Percentiles rank a stretch among this genome's conserved stretches.
These are phyloP conservation scores for Bimastos eiseni DNA, from an alignment of 2,888 invertebrate genomes.

Conservation along the genomic window DNA sequence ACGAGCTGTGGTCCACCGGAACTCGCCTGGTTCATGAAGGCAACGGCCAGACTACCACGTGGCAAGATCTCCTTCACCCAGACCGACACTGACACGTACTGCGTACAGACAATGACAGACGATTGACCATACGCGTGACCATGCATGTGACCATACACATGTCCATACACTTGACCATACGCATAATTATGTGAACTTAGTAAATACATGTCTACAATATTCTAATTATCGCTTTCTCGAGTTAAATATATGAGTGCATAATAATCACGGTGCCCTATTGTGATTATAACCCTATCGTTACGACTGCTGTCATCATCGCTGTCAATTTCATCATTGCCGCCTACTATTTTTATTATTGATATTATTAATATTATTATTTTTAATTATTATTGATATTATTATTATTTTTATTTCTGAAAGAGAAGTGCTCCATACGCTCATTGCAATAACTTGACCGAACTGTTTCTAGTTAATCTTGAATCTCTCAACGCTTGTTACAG, in stretches of 20 bases:
- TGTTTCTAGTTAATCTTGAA: not conserved
- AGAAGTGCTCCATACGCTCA: not conserved
- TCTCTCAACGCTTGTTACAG: not conserved
- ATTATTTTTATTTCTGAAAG: not conserved
- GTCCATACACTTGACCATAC: no score
- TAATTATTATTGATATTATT: not conserved
- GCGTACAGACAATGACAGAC: not conserved
- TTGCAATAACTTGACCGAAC: not conserved
- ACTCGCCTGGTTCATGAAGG: slow-evolving; percentile 49
- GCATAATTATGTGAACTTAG: no score
- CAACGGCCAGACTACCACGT: slow-evolving; percentile 52
- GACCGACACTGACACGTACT: slow-evolving; percentile 68
- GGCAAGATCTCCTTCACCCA: slow-evolving; percentile 73
- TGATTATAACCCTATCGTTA: not conserved
- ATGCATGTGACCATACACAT: no score
- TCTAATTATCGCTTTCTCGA: no score
- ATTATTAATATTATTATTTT: no score
- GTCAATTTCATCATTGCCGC: not conserved
- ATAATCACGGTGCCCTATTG: not conserved
- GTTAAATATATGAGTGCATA: not conserved
- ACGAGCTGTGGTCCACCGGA: slow-evolving; percentile 47
- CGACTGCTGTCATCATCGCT: no score
- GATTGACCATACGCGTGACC: not conserved
- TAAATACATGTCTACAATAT: no score
- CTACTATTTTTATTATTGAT: not conserved